phyloP scores from a whole-genome alignment of 2,113 vertebrate genomes.

The Melanerpes formicivorus region DNA sequence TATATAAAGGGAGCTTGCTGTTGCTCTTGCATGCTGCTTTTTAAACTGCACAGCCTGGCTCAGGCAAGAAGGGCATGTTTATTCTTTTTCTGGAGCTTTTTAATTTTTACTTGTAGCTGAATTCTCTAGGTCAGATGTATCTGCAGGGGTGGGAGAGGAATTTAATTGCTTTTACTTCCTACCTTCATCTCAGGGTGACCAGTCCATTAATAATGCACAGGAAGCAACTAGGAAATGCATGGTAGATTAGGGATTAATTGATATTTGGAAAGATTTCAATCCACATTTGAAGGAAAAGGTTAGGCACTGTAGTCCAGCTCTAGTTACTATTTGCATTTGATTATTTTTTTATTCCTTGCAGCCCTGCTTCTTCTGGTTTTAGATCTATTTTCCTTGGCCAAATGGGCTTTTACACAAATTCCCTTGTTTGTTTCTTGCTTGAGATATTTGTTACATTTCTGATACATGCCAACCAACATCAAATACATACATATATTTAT shows the following conservation, averaged over 20 bases:
- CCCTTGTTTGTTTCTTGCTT: background rate
- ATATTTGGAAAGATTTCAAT: slow-evolving; percentile 78
- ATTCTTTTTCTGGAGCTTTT: slow-evolving; percentile 48
- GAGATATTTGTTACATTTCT: background rate
- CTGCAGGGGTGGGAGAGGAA: slow-evolving; percentile 67
- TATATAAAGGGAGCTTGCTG: background rate
- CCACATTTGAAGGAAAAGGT: slow-evolving; percentile 65
- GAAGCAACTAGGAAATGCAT: slow-evolving; percentile 71
- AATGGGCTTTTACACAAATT: background rate
- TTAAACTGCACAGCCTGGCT: background rate
- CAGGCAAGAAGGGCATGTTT: slow-evolving; percentile 20
- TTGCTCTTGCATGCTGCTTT: slow-evolving; percentile 2
- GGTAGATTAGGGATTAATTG: slow-evolving; percentile 76
- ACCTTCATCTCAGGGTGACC: slow-evolving; percentile 73
- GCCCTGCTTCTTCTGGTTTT: background rate
- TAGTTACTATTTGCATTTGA: slow-evolving; percentile 45
- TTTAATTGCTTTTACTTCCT: slow-evolving; percentile 76
- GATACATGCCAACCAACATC: background rate
- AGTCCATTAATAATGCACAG: slow-evolving; percentile 74
- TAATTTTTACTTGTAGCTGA: slow-evolving; percentile 56
- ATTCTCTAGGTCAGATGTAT: slow-evolving; percentile 71
- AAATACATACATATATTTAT: background rate
- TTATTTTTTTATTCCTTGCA: slow-evolving; percentile 34
- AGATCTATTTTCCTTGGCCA: background rate
- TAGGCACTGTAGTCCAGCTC: slow-evolving; percentile 32